Base-by-base conservation (phyloP, 2,888 invertebrate genomes). In the Leptopilina myrica region DNA sequence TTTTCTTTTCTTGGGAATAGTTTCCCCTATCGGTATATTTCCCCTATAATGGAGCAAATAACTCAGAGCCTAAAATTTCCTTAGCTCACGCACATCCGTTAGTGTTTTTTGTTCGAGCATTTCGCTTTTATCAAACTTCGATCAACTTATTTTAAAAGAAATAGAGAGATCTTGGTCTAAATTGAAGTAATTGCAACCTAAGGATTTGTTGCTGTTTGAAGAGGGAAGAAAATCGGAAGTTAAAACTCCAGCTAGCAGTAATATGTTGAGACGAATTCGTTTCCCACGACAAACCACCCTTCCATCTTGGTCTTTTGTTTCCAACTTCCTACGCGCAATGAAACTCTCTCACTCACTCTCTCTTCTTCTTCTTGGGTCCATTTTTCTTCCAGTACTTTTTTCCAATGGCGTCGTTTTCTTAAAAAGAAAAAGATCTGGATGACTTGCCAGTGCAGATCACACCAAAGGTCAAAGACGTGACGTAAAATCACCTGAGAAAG, bases 271-370 rank as follows among this genome's bases (percentile, higher is more conserved):
- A 40, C 73, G 73, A 73, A 56, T 56, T 56, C 73, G 56, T 56
- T 73, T 73, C 73, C 53, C 73, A 73, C 73, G 73, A 56, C 49
- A n/a, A 56, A 56, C 73, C 73, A 73, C 73, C 73, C 73, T 73
- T 73, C 73, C 8, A 56, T 73, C 73, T 73, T 26, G 33, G 33
- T 8, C 73, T 73, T 73, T 73, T 73, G 73, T 73, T 56, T 73
- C 73, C 33, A 73, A 73, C 73, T 56, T 73, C 73, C 73, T 33
- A 73, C 62, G 11, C 67, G 33, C 33, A 56, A 73, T 73, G 26
- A 56, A 56, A 26, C 56, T n/a, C 53, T 53, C 69, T 46, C 49
- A 2, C 12, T 49, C 12, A 0, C 12, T 11, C 49, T 49, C 49
- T 43, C 43, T 43, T 43, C 49, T 33, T 14, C 49, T 26, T 11